These are phyloP conservation scores for Ecdyonurus torrentis DNA, from an alignment of 2,888 invertebrate genomes.

Conservation along the genomic window DNA sequence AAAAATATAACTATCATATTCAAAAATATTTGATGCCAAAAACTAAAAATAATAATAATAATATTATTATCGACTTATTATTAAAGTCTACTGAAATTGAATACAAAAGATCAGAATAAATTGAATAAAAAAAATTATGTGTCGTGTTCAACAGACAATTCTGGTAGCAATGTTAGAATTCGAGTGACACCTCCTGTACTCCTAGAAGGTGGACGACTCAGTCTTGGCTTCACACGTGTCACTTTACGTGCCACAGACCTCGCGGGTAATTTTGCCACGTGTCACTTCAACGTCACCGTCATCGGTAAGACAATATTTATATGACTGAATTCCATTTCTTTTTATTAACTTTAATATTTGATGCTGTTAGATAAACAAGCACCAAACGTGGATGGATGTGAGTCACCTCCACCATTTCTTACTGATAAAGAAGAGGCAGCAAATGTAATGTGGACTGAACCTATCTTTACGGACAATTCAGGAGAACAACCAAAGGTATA, in stretches of 20 bases:
- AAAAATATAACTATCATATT: too few relatives aligned
- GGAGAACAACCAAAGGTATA: conserved; percentile 18
- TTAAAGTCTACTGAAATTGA: too few relatives aligned
- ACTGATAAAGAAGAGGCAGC: conserved; percentile 16
- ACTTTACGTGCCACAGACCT: conserved; percentile 42
- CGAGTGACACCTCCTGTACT: background rate
- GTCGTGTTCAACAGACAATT: conserved; percentile 36
- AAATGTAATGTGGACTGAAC: conserved; percentile 41
- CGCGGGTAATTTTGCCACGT: conserved; percentile 36
- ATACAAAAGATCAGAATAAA: too few relatives aligned
- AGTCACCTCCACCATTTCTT: conserved; percentile 34
- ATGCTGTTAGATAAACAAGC: conserved; percentile 37
- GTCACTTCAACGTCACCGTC: conserved; percentile 39
- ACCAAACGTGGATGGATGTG: conserved; percentile 38
- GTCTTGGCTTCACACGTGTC: conserved; percentile 38
- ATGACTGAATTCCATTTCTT: too few relatives aligned
- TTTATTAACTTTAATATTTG: too few relatives aligned
- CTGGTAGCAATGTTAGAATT: conserved; percentile 20
- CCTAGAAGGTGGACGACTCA: conserved; percentile 37
- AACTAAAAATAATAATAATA: too few relatives aligned
- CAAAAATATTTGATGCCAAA: too few relatives aligned
- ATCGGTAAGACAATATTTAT: conserved; percentile 32
- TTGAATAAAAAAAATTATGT: too few relatives aligned
- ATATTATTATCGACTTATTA: too few relatives aligned
- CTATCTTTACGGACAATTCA: conserved; percentile 40